Conservation (phyloP, 2,888 invertebrate species). For the Bugula neritina region DNA sequence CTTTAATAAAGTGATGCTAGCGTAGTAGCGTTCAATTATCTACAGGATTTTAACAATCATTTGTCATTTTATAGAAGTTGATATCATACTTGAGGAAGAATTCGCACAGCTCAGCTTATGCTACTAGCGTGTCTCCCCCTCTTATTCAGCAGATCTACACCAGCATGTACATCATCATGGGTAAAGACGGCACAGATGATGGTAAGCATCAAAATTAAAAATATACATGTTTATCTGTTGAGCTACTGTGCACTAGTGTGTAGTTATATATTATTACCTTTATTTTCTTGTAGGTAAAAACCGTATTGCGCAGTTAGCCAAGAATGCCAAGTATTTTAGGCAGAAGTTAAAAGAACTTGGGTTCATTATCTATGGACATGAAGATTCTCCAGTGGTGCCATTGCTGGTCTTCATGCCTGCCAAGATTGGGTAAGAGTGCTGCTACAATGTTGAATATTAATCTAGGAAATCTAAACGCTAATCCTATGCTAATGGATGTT, state of each 20-base stretch:
- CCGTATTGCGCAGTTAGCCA: slow-evolving; percentile 66
- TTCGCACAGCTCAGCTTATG: slow-evolving; percentile 81
- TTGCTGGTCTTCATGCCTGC: slow-evolving; percentile 89
- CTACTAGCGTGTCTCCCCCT: slow-evolving; percentile 80
- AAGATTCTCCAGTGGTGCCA: slow-evolving; percentile 93
- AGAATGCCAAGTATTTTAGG: slow-evolving; percentile 78
- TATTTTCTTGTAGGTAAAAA: slow-evolving; percentile 49
- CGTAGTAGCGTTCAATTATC: no score
- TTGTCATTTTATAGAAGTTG: slow-evolving; percentile 63
- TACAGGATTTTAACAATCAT: no score
- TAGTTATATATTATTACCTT: not conserved
- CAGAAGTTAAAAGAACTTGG: slow-evolving; percentile 76
- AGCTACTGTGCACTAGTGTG: no score
- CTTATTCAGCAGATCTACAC: slow-evolving; percentile 83
- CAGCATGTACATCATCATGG: slow-evolving; percentile 81
- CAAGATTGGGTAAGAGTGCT: slow-evolving; percentile 76
- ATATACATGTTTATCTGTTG: no score
- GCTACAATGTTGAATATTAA: no score
- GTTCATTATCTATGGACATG: slow-evolving; percentile 84
- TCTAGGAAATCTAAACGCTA: no score
- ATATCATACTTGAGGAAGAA: slow-evolving; percentile 69
- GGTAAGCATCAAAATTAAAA: slow-evolving; percentile 56
- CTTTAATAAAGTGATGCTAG: no score
- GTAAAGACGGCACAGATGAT: slow-evolving; percentile 69
- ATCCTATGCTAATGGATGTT: no score